Evolutionary conservation across 2,888 invertebrate species (phyloP).

Genomic region (Onchidella celtica): DNA sequence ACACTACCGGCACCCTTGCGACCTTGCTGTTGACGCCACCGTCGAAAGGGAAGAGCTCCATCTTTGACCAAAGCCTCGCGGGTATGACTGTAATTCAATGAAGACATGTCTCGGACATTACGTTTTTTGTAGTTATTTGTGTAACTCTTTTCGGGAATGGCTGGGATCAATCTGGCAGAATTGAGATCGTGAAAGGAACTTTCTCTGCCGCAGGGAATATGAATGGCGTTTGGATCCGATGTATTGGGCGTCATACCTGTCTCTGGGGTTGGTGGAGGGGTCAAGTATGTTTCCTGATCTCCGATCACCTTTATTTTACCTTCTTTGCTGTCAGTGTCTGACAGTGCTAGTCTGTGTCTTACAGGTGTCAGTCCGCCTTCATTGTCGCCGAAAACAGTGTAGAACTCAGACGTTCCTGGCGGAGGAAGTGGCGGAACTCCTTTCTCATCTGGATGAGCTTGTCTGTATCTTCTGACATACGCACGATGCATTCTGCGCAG

Average conservation of each 20-base stretch:
- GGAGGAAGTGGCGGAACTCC: not conserved
- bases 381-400: not conserved
- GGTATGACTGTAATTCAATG: not conserved
- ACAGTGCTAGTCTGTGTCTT: not conserved
- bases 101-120: too few relatives aligned
- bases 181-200: not conserved
- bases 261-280: not conserved
- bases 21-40: not conserved
- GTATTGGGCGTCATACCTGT: not conserved
- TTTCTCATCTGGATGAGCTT: not conserved
- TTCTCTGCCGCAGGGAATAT: conserved; percentile 21
- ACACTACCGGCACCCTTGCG: not conserved
- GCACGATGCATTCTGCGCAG: conserved; percentile 44
- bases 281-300: not conserved
- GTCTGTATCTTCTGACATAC: conserved; percentile 29
- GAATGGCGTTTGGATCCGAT: not conserved
- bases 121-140: not conserved
- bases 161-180: not conserved
- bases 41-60: not conserved
- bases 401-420: not conserved
- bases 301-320: not conserved
- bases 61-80: not conserved
- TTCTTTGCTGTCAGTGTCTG: not conserved
- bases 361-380: not conserved
- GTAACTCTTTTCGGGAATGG: not conserved